Evolutionary conservation across 2,797 vertebrate genomes (phyloP).

Genomic region (Pseudomugil tenellus): DNA sequence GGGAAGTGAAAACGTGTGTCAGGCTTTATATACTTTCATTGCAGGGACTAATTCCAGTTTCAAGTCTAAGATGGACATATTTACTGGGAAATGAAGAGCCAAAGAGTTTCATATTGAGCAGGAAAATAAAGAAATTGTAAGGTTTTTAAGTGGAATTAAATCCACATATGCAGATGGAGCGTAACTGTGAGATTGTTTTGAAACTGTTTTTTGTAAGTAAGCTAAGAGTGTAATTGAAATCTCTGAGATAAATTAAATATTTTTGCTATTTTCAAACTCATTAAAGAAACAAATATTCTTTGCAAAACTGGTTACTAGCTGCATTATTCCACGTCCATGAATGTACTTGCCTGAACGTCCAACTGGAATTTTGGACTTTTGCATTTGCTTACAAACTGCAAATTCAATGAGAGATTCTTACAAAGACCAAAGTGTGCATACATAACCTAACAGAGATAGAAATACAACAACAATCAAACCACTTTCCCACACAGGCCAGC

Average conservation of each 20-base stretch:
- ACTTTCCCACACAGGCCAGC: conserved; percentile 38
- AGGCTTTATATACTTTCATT: not conserved
- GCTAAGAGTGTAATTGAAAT: not conserved
- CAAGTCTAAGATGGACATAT: not conserved
- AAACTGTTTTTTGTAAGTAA: not conserved
- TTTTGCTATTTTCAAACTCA: not conserved
- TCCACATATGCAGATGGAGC: not conserved
- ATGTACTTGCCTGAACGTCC: conserved; percentile 8
- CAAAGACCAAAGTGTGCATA: conserved; percentile 33
- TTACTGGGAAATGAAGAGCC: not conserved
- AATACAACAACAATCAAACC: conserved; percentile 45
- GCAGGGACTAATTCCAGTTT: not conserved
- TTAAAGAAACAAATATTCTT: not conserved
- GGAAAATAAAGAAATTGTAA: not conserved
- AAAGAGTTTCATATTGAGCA: not conserved
- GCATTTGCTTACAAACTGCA: conserved; percentile 20
- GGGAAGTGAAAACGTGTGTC: conserved; percentile 3
- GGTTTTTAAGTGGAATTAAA: not conserved
- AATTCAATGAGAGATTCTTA: conserved; percentile 18
- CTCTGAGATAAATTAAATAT: not conserved
- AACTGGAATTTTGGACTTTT: conserved; percentile 7
- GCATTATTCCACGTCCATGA: conserved; percentile 17
- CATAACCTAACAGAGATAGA: conserved; percentile 25
- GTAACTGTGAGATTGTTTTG: not conserved
- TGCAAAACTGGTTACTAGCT: not conserved